A percentile compares a stretch with the other conserved stretches of the same genome.
Evolutionary conservation across 2,888 invertebrate species (phyloP).

Genomic region (Hanleya hanleyi): DNA sequence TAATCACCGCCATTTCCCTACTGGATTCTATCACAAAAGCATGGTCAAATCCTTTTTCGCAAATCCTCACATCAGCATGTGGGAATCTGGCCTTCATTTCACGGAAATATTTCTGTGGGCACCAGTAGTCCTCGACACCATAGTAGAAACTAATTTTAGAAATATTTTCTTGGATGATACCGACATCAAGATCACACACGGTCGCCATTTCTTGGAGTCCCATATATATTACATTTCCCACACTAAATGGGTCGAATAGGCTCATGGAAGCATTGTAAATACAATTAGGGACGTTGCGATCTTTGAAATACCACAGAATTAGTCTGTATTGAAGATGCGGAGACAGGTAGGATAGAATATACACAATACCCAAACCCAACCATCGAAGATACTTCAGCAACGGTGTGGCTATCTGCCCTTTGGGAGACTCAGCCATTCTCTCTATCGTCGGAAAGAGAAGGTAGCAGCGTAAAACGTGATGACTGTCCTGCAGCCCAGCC

Average conservation of each 20-base stretch:
- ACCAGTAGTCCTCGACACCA: constrained; percentile 87
- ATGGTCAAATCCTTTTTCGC: constrained; percentile 80
- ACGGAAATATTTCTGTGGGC: constrained; percentile 82
- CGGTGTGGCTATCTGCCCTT: constrained; percentile 82
- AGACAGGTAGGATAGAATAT: constrained; percentile 59
- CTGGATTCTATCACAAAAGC: constrained; percentile 83
- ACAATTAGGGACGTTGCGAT: constrained; percentile 57
- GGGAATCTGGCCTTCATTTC: constrained; percentile 80
- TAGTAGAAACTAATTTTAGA: constrained; percentile 86
- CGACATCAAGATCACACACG: constrained; percentile 81
- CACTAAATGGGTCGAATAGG: constrained; percentile 65
- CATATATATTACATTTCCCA: constrained; percentile 59
- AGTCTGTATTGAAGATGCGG: constrained; percentile 51
- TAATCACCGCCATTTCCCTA: constrained; percentile 68
- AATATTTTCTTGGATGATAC: constrained; percentile 78
- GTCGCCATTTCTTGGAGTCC: constrained; percentile 81
- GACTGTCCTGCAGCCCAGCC: constrained; percentile 72
- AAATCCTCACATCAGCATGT: constrained; percentile 78
- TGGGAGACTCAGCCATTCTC: constrained; percentile 83
- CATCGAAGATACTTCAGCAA: constrained; percentile 76
- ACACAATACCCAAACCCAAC: constrained; percentile 60
- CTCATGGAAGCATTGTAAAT: constrained; percentile 62
- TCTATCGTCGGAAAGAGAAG: constrained; percentile 92
- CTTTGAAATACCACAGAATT: constrained; percentile 62
- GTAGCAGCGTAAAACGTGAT: constrained; percentile 74